Base-by-base conservation (phyloP, 2,113 vertebrate species). In the Varanus salvator region DNA sequence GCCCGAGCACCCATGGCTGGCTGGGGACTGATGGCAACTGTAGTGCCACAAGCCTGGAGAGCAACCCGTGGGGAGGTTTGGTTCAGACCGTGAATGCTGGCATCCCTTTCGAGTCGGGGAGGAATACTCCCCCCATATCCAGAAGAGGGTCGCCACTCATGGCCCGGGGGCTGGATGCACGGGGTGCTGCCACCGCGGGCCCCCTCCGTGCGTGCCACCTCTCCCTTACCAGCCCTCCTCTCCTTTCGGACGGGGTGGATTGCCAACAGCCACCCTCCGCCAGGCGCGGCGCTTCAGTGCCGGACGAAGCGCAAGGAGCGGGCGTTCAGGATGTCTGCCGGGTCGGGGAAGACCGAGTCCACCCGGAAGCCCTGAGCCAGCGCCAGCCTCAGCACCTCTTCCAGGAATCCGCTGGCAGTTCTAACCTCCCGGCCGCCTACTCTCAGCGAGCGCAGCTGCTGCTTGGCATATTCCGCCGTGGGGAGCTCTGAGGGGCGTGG, bases 311-410 rank as follows among this genome's bases (percentile, higher is more conserved):
- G 96, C 75, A 98, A 93, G 0, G 97, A 97, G 68, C 95, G 94
- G 78, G 97, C 97, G 88, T 96, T 97, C 1, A 98, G 97, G 60
- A 98, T 95, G 60, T 98, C 97, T 0, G 96, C 95, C 0, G 97
- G 96, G 85, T 98, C 97, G 0, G 98, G 98, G 89, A 95, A 96
- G 83, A 98, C 96, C 0, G 97, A 96, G 83, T 98, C 98, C 0
- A 98, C 93, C 2, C 94, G 97, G 93, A 98, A 98, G 21, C 97
- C 97, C 3, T 98, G 97, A 1, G 97, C 96, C 91, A 98, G 90
- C 15, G 97, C 97, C 78, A 96, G 90, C 78, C 96, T 96, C n/a
- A 98, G 93, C 76, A 98, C 95, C 90, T 98, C 97, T 72, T 98
- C 97, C 94, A 98, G 92, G 90, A 98, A 97, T 0, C 87, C 80